Evolutionary conservation across 2,797 vertebrate species (phyloP), one percentile per base, ranked within the genome.

Genomic region (Pogoniulus pusillus): DNA sequence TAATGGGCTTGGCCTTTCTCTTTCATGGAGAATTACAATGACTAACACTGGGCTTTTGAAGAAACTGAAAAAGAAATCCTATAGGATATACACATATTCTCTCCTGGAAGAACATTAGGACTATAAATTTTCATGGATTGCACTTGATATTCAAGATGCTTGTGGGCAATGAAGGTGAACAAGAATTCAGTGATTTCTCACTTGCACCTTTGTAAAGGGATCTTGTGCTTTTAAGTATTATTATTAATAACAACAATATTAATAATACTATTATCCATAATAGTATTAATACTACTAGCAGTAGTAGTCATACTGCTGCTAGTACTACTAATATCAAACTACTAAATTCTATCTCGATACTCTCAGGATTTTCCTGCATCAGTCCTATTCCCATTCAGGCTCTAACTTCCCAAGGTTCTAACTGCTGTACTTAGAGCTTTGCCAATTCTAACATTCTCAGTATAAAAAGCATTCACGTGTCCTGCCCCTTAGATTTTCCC

Each of bases 331-430:
- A 53, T 2, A 72, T 53, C 30, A 55, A 76, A 45, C 7, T 70
- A 64, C 34, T 80, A 32, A 35, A 16, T 57, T 78, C 29, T 76
- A 4, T 57, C 66, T 70, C 66, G 20, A 76, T 70, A 20, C 8
- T 83, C n/a, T 75, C 57, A 70, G 27, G 39, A 83, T 89, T 93
- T 92, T 76, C n/a, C 19, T 81, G 15, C n/a, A 58, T 75, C 76
- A 83, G 51, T 6, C 18, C 22, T 70, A 64, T 68, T 87, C 71
- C 54, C 29, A 45, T 39, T 66, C 35, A 26, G 45, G 53, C 64
- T 77, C 51, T n/a, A 85, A 37, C 37, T 81, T 93, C 27, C 19
- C 55, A 72, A 23, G 34, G 57, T 75, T 89, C 57, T 73, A 89
- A 91, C 82, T 30, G 10, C n/a, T 35, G 24, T 62, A 47, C 70